Evolutionary conservation across 23 tunicate genomes (phyloP), one percentile per base, ranked within the genome.

Genomic region (Ascidia mentula): DNA sequence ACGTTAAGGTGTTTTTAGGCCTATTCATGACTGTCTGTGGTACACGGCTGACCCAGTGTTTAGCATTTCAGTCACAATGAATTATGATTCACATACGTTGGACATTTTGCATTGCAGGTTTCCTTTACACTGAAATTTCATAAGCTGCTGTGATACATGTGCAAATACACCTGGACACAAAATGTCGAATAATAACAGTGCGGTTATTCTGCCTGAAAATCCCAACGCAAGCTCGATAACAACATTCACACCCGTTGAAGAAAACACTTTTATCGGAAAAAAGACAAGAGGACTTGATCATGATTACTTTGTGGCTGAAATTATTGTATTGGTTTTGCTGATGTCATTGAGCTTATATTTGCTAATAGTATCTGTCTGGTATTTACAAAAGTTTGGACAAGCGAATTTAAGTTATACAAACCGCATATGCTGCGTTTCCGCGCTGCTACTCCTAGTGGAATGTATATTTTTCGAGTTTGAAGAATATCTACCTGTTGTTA

Each of bases 381-480:
- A 85, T 35, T 32, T 26, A 22, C 32, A 28, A 31, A 71, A 45
- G 71, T 75, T 60, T 45, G 72, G 76, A 13, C 28, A 46, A 20
- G 12, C 53, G 5, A 42, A 46, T 32, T 42, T 82, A 32, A 74
- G 46, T 5, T 17, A 36, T 22, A 40, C 78, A 34, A 79, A 85
- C 65, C 36, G 6, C 12, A 37, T 85, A 3, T 77, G 78, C 24
- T 33, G 75, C 31, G 71, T 45, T 15, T 31, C 89, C 6, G 42
- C 82, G 13, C 4, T 71, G 26, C 18, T 77, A 9, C 32, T 85
- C 32, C 35, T 85, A 6, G 15, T 85, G 36, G 72, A 85, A 35
- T 61, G 82, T 40, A 65, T 74, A 28, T 85, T 81, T 75, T 85
- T 85, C 70, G 82, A 77, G 45, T 42, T 71, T 18, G 89, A 85